Base-by-base conservation (phyloP, 1,140 invertebrate genomes). In the Drosophila guanche region DNA sequence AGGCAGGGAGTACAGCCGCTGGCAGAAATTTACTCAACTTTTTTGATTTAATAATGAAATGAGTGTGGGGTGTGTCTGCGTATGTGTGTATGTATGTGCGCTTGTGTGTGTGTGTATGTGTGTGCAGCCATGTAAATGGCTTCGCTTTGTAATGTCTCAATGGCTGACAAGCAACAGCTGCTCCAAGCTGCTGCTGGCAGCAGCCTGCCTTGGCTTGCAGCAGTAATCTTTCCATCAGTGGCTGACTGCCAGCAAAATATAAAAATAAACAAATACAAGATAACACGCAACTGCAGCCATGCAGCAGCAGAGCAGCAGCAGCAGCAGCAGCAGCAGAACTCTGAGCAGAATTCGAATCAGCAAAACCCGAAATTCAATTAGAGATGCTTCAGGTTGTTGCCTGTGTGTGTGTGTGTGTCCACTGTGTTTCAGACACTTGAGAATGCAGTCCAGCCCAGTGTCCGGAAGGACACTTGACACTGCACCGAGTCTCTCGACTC, bases 31-130 rank as follows among this genome's bases (percentile, higher is more conserved):
- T 70, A 77, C 81, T 81, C 69, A 86, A 81, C 68, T 86, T 85
- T 85, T 86, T 86, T 88, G 69, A 85, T 85, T 81, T 88, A 77
- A 85, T 85, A 85, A 85, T 78, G 79, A 80, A 86, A 80, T 73
- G 57, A 74, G 71, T 60, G 71, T 66, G 55, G 52, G 56, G 42
- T 55, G 33, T 61, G 43, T 54, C 22, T 23, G 22, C 2, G 14
- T 29, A 22, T 16, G 23, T 25, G 45, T 29, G 43, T n/a, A 2
- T 25, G 5, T 50, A 0, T 16, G 6, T 14, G 6, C 8, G 4
- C n/a, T 25, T 14, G 48, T 27, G 2, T 16, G 16, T 22, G 47
- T 43, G 47, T 37, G 63, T 55, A 27, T 47, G 20, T 40, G 47
- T 41, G 23, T 50, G 69, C 41, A 58, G 70, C 70, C 62, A 29